Conservation (phyloP, 2,797 vertebrate species). For the Hippopotamyrus pictus region DNA sequence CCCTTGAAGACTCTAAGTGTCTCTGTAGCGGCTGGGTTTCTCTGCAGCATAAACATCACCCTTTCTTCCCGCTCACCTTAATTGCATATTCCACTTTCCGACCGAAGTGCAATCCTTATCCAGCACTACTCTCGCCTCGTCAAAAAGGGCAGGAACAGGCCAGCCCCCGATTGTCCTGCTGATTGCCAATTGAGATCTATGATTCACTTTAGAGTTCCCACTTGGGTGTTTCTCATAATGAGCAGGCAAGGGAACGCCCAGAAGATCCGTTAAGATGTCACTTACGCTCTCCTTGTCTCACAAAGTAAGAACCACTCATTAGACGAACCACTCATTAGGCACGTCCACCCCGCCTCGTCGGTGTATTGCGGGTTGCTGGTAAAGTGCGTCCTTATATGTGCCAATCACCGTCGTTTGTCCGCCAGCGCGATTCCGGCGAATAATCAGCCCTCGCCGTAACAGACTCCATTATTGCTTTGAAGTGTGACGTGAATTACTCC, state of each 20-base stretch:
- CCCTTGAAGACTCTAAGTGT: slow-evolving; percentile 27
- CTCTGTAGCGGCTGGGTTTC: slow-evolving; percentile 27
- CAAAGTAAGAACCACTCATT: slow-evolving; percentile 9
- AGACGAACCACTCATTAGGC: too few species aligned
- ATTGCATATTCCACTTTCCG: neutral
- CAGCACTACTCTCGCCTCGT: neutral
- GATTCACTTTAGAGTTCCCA: neutral
- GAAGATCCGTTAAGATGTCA: slow-evolving; percentile 4
- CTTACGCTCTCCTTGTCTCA: slow-evolving; percentile 19
- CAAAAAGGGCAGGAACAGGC: neutral
- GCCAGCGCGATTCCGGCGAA: neutral
- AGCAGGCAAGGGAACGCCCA: neutral
- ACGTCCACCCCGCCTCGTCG: neutral
- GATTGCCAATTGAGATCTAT: neutral
- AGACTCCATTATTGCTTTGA: neutral
- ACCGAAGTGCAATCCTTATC: neutral
- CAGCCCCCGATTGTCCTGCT: neutral
- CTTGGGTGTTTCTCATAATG: slow-evolving; percentile 1
- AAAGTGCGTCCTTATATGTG: slow-evolving; percentile 29
- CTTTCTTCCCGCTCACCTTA: slow-evolving; percentile 11
- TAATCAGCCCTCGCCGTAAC: neutral
- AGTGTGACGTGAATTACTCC: neutral
- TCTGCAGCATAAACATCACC: slow-evolving; percentile 33
- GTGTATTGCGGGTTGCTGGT: neutral
- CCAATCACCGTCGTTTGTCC: slow-evolving; percentile 29